These are phyloP conservation scores for Nemoura dubitans DNA, from an alignment of 2,888 invertebrate genomes.

Conservation along the genomic window DNA sequence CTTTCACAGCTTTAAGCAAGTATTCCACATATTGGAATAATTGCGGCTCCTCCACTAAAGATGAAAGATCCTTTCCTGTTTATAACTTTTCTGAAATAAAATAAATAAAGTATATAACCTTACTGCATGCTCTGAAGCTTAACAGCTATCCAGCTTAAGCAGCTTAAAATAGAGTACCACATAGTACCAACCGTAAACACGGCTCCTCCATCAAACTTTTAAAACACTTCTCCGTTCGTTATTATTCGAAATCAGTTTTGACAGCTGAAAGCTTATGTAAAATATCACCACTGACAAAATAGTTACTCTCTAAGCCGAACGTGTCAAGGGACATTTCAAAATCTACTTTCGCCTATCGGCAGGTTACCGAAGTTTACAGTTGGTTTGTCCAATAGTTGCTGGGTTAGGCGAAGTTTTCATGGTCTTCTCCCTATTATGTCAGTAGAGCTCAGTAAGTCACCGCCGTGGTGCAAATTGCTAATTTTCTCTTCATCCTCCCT, in stretches of 20 bases:
- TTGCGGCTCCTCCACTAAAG: background rate
- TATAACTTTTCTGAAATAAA: background rate
- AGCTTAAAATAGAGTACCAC: too few relatives aligned
- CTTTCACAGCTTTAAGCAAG: background rate
- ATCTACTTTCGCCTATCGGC: background rate
- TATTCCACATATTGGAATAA: background rate
- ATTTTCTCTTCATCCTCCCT: slow-evolving; percentile 38
- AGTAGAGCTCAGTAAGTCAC: background rate
- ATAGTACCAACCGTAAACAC: background rate
- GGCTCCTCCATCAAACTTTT: background rate
- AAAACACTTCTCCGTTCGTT: background rate
- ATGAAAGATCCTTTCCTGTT: background rate
- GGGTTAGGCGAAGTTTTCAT: slow-evolving; percentile 20
- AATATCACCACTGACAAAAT: background rate
- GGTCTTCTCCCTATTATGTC: background rate
- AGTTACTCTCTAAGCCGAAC: background rate
- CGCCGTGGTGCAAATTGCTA: slow-evolving; percentile 34
- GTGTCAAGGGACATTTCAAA: background rate
- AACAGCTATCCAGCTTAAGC: background rate
- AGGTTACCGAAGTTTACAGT: background rate
- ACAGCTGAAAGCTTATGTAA: background rate
- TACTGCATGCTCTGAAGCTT: background rate
- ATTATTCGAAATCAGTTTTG: background rate
- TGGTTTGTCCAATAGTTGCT: slow-evolving; percentile 17
- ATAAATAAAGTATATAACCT: background rate